phyloP scores from a whole-genome alignment of 2,888 invertebrate genomes.

The Xylota sylvarum region DNA sequence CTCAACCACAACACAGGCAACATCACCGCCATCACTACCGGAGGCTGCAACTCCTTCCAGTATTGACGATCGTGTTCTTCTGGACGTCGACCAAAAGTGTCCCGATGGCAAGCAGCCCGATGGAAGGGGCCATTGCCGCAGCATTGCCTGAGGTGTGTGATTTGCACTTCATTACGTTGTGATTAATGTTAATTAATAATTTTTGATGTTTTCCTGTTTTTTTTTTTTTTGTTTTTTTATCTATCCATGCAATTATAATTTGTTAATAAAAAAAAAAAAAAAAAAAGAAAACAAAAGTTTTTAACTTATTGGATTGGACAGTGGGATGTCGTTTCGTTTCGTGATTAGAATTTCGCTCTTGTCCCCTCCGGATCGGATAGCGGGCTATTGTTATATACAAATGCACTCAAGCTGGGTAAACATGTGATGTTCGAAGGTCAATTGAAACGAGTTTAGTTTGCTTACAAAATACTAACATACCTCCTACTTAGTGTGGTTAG shows the following conservation, averaged over 20 bases:
- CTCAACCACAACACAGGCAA: not conserved
- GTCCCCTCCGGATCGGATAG: not conserved
- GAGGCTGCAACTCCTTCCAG: conserved; percentile 58
- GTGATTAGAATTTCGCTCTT: conserved; percentile 35
- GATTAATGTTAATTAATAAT: conserved; percentile 28
- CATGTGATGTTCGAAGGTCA: conserved; percentile 54
- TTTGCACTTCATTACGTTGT: conserved; percentile 14
- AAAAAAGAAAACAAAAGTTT: not conserved
- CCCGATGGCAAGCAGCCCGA: conserved; percentile 45
- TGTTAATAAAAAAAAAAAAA: conserved; percentile 9
- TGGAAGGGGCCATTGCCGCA: conserved; percentile 62
- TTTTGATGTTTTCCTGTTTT: conserved; percentile 13
- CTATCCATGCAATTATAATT: conserved; percentile 23
- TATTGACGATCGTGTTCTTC: conserved; percentile 79
- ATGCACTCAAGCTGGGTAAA: conserved; percentile 3
- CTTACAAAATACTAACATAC: conserved; percentile 7
- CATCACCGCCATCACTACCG: conserved; percentile 1
- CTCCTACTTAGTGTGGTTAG: too few species aligned
- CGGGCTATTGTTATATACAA: not conserved
- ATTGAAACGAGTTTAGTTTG: not conserved
- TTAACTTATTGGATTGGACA: conserved; percentile 15
- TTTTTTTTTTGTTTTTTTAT: conserved; percentile 21
- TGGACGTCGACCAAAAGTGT: conserved; percentile 60
- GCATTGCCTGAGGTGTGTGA: conserved; percentile 16
- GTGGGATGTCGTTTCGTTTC: conserved; percentile 22